phyloP scores from a whole-genome alignment of 2,797 vertebrate species.

The Sylvia borin region DNA sequence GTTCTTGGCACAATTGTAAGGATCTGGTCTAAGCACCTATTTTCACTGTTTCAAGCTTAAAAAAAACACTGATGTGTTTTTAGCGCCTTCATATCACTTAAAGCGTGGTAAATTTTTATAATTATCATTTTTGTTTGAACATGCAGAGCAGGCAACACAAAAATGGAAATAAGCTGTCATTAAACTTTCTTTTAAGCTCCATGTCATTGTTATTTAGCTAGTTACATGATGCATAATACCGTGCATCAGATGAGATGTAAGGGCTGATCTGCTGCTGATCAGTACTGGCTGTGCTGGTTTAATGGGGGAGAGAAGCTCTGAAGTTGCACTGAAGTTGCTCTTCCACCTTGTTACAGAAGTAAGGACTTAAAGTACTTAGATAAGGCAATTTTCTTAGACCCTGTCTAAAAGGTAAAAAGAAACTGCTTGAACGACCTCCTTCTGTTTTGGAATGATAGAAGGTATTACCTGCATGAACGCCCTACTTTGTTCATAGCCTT shows the following conservation, averaged over 20 bases:
- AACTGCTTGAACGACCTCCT: background rate
- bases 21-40: background rate
- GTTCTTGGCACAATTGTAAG: background rate
- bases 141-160: background rate
- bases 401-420: background rate
- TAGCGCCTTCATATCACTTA: background rate
- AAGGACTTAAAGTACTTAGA: background rate
- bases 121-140: background rate
- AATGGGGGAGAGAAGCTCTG: background rate
- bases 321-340: background rate
- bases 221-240: accelerated
- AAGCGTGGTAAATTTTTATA: background rate
- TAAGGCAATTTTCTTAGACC: background rate
- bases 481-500: background rate
- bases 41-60: background rate
- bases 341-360: background rate
- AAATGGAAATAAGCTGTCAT: background rate
- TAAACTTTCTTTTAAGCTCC: background rate
- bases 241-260: background rate
- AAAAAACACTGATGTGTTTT: background rate
- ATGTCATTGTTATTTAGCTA: background rate
- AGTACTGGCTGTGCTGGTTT: background rate
- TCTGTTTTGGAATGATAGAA: background rate
- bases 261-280: background rate
- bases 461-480: background rate